A percentile compares a stretch with the other conserved stretches of the same genome.
Evolutionary conservation across 2,113 vertebrate species (phyloP).

Genomic region (Lepus europaeus): DNA sequence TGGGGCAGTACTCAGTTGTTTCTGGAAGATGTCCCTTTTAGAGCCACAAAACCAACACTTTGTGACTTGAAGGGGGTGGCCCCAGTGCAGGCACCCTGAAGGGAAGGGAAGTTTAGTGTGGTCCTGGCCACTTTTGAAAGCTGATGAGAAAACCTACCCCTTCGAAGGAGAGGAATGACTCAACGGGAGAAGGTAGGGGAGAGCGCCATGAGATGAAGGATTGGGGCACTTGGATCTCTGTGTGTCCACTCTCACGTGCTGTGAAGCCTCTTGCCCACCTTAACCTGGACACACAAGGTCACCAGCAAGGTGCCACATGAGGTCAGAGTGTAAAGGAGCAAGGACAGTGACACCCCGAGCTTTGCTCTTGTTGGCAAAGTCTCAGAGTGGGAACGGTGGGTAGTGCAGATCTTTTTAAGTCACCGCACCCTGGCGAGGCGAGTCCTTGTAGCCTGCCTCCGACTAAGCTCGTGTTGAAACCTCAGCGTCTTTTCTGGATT

Average conservation of each 20-base stretch:
- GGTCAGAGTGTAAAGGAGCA: not conserved
- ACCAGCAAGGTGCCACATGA: not conserved
- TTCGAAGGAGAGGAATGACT: not conserved
- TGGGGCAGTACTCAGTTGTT: not conserved
- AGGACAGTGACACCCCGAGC: fast-evolving
- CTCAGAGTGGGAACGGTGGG: not conserved
- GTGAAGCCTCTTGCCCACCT: not conserved
- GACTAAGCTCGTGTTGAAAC: not conserved
- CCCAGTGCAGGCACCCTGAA: too few species aligned
- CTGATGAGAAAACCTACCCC: not conserved
- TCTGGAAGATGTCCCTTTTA: not conserved
- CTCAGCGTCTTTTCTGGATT: not conserved
- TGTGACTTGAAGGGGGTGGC: not conserved
- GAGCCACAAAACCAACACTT: not conserved
- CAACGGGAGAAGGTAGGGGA: not conserved
- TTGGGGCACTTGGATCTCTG: not conserved
- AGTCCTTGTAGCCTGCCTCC: not conserved
- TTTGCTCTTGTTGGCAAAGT: not conserved
- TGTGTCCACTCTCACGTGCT: not conserved
- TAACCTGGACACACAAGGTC: not conserved
- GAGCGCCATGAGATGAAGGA: not conserved
- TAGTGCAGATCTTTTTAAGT: not conserved
- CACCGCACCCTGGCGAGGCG: not conserved
- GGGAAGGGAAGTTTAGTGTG: not conserved
- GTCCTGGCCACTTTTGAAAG: not conserved